Evolutionary conservation across 2,797 vertebrate genomes (phyloP).

Genomic region (Echiichthys vipera): DNA sequence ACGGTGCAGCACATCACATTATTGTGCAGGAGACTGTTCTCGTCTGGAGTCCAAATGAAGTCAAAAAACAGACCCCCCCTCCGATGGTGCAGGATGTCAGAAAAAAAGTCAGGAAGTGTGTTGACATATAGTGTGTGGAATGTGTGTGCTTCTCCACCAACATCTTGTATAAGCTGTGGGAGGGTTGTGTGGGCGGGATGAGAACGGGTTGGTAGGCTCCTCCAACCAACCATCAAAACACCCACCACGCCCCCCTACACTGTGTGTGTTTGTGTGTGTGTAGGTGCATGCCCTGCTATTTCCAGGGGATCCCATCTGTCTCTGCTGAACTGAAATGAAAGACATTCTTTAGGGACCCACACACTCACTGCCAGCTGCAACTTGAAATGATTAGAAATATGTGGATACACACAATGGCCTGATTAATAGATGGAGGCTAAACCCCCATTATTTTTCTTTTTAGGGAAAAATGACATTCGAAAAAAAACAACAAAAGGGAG

Average conservation of each 20-base stretch:
- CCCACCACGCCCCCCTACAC: neutral
- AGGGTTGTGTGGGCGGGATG: slow-evolving; percentile 8
- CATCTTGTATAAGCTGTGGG: slow-evolving; percentile 43
- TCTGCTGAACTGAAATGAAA: slow-evolving; percentile 29
- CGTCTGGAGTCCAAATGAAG: slow-evolving; percentile 44
- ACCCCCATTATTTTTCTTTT: neutral
- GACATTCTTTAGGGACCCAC: neutral
- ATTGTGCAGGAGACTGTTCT: slow-evolving; percentile 54
- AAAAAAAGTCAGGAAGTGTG: slow-evolving; percentile 50
- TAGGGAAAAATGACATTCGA: slow-evolving; percentile 14
- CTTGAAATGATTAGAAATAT: slow-evolving; percentile 18
- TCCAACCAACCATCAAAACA: slow-evolving; percentile 24
- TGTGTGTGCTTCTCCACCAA: slow-evolving; percentile 56
- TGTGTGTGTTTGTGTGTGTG: neutral
- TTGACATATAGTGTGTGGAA: slow-evolving; percentile 67
- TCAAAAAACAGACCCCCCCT: slow-evolving; percentile 37
- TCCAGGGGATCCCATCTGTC: slow-evolving; percentile 1
- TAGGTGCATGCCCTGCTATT: neutral
- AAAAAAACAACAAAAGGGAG: slow-evolving; percentile 25
- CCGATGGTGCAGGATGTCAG: slow-evolving; percentile 48
- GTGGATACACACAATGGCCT: neutral
- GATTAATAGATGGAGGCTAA: neutral
- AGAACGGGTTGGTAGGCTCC: slow-evolving; percentile 13
- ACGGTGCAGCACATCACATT: slow-evolving; percentile 4
- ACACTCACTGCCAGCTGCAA: slow-evolving; percentile 1